phyloP scores from a whole-genome alignment of 2,888 invertebrate genomes.

The Muschampia plurimacula region DNA sequence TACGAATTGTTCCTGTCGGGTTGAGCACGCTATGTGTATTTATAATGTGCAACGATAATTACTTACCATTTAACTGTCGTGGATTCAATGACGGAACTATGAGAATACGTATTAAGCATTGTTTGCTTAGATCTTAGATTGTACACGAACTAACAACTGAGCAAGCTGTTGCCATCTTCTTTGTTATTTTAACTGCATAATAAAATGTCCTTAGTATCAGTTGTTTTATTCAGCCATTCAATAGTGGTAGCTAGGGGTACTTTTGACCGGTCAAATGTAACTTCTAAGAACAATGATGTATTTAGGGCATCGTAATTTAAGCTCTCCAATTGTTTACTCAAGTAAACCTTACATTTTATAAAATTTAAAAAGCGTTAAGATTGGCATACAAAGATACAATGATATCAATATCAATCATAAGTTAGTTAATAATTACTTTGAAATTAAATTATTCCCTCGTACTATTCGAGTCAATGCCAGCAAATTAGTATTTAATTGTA shows the following conservation, averaged over 20 bases:
- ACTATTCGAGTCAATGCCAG: no score
- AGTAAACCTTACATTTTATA: not conserved
- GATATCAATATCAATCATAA: no score
- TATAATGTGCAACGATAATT: conserved; percentile 45
- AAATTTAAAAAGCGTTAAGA: not conserved
- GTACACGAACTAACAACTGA: not conserved
- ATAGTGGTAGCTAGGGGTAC: no score
- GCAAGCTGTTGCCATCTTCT: no score
- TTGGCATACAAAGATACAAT: not conserved
- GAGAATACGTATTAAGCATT: conserved; percentile 42
- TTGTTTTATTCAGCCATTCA: no score
- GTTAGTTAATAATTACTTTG: no score
- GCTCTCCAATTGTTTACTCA: not conserved
- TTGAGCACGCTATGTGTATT: conserved; percentile 22
- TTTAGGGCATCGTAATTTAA: not conserved
- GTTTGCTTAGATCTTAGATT: conserved; percentile 33
- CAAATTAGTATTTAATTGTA: no score
- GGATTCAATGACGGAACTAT: not conserved
- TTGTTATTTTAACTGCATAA: no score
- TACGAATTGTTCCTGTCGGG: conserved; percentile 4
- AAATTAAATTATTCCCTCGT: no score
- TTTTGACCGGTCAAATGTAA: not conserved
- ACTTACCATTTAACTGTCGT: conserved; percentile 36
- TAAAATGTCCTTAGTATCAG: no score
- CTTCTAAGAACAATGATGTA: not conserved